Evolutionary conservation across 2,888 invertebrate genomes (phyloP).

Genomic region (Cecidostiba fungosa): DNA sequence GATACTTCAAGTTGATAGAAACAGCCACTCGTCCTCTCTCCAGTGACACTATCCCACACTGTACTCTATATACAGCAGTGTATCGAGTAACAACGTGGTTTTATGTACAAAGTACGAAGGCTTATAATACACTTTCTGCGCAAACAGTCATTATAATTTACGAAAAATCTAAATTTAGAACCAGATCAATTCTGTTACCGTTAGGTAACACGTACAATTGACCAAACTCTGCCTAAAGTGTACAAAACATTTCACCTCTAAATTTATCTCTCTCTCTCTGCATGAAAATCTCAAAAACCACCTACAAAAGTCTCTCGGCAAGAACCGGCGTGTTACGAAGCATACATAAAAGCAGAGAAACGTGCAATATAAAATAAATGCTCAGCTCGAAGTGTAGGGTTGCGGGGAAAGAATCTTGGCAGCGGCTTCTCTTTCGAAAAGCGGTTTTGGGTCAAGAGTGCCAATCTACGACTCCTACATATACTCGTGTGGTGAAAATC

Average conservation of each 20-base stretch:
- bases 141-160: no score
- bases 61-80: background rate
- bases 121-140: background rate
- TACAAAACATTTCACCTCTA: no score
- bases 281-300: background rate
- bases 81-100: background rate
- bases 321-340: background rate
- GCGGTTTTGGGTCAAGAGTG: constrained; percentile 24
- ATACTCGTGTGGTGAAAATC: background rate
- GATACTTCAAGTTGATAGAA: constrained; percentile 7
- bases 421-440: background rate
- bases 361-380: constrained; percentile 9
- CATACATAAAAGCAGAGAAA: background rate
- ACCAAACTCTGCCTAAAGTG: no score
- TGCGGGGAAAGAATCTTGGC: background rate
- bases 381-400: background rate
- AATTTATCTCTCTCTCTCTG: no score
- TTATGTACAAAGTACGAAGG: background rate
- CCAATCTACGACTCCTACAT: constrained; percentile 2
- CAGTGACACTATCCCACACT: background rate
- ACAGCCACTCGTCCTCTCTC: background rate
- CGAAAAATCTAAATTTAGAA: no score
- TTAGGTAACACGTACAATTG: no score
- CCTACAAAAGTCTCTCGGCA: background rate
- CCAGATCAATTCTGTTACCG: no score